Evolutionary conservation across 2,113 vertebrate genomes (phyloP).

Genomic region (Pseudorasbora parva): DNA sequence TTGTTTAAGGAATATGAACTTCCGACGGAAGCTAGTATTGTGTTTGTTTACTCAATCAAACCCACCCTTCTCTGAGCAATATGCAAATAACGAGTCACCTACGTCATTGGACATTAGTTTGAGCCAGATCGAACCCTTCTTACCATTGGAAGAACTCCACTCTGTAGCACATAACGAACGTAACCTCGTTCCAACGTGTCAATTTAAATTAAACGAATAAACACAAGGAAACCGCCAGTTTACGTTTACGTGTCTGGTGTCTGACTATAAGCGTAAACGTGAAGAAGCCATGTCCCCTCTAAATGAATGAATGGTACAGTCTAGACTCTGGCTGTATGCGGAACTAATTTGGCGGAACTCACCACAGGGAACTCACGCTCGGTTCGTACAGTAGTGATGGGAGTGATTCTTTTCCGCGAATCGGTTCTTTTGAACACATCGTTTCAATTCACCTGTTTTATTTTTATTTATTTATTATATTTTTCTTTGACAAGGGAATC

Average conservation of each 20-base stretch:
- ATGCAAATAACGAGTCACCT: neutral
- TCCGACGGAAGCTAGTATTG: neutral
- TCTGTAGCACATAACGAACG: neutral
- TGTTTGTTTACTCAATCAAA: neutral
- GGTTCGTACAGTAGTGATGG: neutral
- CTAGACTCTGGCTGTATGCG: slow-evolving; percentile 63
- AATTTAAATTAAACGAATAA: neutral
- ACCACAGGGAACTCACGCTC: slow-evolving; percentile 57
- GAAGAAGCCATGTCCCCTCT: slow-evolving; percentile 25
- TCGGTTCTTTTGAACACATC: slow-evolving; percentile 14
- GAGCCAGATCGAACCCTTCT: neutral
- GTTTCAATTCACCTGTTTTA: neutral
- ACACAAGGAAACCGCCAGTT: neutral
- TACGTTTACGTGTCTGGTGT: no score
- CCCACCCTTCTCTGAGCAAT: neutral
- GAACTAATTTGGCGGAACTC: slow-evolving; percentile 68
- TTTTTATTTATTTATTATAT: neutral
- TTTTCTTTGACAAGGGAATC: neutral
- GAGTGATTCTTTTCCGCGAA: neutral
- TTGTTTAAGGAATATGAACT: neutral
- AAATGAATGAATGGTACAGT: slow-evolving; percentile 47
- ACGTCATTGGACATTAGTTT: neutral
- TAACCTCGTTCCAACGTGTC: neutral
- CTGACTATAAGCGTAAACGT: neutral
- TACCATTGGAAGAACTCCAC: neutral